Conservation (phyloP, 2,113 vertebrate genomes). For the Micronycteris hirsuta region DNA sequence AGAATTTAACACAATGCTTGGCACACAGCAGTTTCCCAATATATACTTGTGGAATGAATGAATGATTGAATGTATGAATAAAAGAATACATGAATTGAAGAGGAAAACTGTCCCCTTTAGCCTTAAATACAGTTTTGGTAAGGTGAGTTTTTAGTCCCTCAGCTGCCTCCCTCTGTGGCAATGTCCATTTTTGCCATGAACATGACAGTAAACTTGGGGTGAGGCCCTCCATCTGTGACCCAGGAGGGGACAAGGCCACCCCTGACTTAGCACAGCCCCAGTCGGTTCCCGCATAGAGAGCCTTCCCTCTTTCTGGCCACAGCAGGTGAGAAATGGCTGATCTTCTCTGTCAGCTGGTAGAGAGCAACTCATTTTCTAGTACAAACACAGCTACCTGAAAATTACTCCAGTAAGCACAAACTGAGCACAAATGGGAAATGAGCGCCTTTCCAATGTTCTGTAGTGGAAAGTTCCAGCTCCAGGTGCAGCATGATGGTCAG, state of each 20-base stretch:
- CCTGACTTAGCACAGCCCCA: no score
- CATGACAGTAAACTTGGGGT: neutral
- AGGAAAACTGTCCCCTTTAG: neutral
- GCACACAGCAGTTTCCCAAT: neutral
- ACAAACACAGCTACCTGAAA: neutral
- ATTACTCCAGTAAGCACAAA: neutral
- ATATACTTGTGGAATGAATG: neutral
- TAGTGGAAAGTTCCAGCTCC: neutral
- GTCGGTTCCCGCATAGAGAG: neutral
- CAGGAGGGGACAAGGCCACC: neutral
- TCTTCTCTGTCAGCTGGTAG: neutral
- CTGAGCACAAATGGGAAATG: neutral
- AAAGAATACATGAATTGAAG: neutral
- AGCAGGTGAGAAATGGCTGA: neutral
- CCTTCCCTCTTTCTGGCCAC: rapidly evolving
- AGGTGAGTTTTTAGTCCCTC: neutral
- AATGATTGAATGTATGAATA: neutral
- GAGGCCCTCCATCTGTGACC: neutral
- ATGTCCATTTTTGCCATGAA: neutral
- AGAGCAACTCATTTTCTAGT: neutral
- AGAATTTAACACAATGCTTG: neutral
- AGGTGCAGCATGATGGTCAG: neutral
- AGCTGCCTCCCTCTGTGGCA: neutral
- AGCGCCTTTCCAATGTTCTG: neutral
- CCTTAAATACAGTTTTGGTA: neutral